These are phyloP conservation scores for Dicyrtomina minuta DNA, from an alignment of 2,888 invertebrate genomes.

Conservation along the genomic window DNA sequence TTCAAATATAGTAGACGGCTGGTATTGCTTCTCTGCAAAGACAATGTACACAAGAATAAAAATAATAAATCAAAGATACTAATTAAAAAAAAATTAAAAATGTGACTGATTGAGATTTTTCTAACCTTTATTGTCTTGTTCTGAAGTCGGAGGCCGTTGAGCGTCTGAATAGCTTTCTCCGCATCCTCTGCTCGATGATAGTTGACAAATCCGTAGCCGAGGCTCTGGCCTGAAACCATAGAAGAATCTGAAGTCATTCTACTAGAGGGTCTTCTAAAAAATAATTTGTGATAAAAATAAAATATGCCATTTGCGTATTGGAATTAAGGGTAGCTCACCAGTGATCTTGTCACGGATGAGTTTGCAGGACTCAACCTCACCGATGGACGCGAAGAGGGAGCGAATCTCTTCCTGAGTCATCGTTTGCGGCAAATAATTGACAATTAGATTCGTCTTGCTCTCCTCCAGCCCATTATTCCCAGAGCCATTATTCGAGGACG, in stretches of 20 bases:
- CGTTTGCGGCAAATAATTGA: slow-evolving; percentile 98
- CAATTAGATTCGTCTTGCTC: slow-evolving; percentile 97
- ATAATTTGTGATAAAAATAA: background rate
- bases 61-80: background rate
- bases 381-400: slow-evolving; percentile 95
- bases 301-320: background rate
- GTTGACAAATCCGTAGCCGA: slow-evolving; percentile 99
- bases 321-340: slow-evolving; percentile 60
- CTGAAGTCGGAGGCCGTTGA: slow-evolving; percentile 96
- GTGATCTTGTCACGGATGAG: slow-evolving; percentile 97
- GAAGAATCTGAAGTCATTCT: slow-evolving; percentile 49
- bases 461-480: slow-evolving; percentile 71
- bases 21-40: no score
- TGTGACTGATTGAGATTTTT: background rate
- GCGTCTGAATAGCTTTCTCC: slow-evolving; percentile 95
- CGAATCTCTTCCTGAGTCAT: slow-evolving; percentile 99
- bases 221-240: slow-evolving; percentile 78
- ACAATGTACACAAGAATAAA: background rate
- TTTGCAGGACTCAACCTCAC: slow-evolving; percentile 99
- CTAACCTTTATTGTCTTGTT: slow-evolving; percentile 98
- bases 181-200: slow-evolving; percentile 97
- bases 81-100: background rate
- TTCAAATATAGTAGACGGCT: no score
- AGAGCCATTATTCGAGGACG: slow-evolving; percentile 57
- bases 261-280: slow-evolving; percentile 41